Percentiles rank a stretch among this genome's conserved stretches.
Conservation (phyloP, 2,888 invertebrate species). For the Eristalis tenax region DNA sequence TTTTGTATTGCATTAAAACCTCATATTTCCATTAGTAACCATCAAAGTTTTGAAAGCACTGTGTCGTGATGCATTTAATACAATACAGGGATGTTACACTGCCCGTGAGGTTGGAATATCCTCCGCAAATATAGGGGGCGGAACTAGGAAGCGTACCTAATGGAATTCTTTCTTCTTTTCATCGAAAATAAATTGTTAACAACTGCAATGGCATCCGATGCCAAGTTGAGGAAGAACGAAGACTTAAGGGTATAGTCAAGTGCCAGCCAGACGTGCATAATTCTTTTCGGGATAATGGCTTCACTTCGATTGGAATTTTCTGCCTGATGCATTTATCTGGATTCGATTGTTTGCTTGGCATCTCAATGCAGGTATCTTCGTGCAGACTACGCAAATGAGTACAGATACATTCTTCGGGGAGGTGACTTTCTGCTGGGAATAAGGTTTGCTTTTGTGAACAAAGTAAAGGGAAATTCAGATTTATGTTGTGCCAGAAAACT, state of each 20-base stretch:
- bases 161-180: background rate
- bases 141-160: background rate
- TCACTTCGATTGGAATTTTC: conserved; percentile 26
- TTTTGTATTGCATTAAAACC: conserved; percentile 36
- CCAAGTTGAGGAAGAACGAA: conserved; percentile 2
- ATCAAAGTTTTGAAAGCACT: conserved; percentile 38
- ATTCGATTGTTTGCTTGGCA: background rate
- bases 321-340: background rate
- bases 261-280: conserved; percentile 44
- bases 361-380: background rate
- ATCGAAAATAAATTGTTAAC: conserved; percentile 28
- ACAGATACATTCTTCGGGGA: background rate
- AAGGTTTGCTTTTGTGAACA: too few species aligned
- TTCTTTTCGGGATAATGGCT: conserved; percentile 26
- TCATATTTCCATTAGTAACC: conserved; percentile 49
- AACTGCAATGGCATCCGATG: conserved; percentile 44
- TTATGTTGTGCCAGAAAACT: too few species aligned
- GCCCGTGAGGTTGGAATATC: background rate
- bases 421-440: too few species aligned
- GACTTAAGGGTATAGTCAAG: conserved; percentile 24
- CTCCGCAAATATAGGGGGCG: background rate
- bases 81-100: background rate
- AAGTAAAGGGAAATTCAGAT: too few species aligned
- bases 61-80: background rate
- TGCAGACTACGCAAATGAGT: background rate